phyloP scores from a whole-genome alignment of 2,888 invertebrate genomes.

The Agrochola lota region DNA sequence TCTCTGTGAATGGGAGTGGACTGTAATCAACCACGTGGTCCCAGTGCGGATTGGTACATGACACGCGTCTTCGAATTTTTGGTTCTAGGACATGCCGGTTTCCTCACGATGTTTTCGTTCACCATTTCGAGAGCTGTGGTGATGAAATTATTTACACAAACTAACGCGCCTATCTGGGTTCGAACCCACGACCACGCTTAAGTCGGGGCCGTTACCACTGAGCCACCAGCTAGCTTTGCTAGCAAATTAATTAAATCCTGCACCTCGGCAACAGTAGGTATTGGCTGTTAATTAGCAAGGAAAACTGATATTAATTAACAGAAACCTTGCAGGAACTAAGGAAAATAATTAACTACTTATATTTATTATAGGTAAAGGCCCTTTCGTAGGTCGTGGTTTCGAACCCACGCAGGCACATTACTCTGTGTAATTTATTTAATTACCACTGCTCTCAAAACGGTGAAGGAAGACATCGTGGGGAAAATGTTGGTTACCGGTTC shows the following conservation, averaged over 20 bases:
- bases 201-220: too few species aligned
- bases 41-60: too few species aligned
- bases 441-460: not conserved
- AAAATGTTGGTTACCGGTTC: not conserved
- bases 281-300: constrained; percentile 10
- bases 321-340: constrained; percentile 1
- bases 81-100: too few species aligned
- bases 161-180: too few species aligned
- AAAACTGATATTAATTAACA: constrained; percentile 3
- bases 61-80: too few species aligned
- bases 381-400: not conserved
- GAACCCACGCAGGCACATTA: not conserved
- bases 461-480: not conserved
- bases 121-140: too few species aligned
- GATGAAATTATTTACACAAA: too few species aligned
- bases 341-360: not conserved
- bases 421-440: not conserved
- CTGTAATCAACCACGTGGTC: too few species aligned
- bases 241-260: constrained; percentile 17
- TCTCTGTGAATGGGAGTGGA: too few species aligned
- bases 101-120: too few species aligned
- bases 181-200: too few species aligned
- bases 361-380: not conserved
- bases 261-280: not conserved
- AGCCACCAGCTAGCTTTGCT: not conserved